Base-by-base conservation (phyloP, 2,797 vertebrate species). In the Rhodeus uyekii region DNA sequence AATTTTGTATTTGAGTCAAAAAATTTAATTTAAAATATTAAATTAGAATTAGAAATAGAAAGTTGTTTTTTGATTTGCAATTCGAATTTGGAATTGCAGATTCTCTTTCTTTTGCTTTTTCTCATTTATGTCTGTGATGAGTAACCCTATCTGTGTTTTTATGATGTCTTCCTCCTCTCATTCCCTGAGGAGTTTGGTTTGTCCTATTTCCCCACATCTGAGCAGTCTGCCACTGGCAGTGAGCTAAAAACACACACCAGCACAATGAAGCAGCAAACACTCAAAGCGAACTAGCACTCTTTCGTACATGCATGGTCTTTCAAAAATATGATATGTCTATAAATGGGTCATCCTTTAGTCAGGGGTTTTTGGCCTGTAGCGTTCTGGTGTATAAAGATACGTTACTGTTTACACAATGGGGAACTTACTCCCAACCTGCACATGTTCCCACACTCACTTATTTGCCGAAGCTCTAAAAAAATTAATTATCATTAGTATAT, bases 321-420 rank as follows among this genome's bases (percentile, higher is more conserved):
- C 60, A 67, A 72, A 75, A 69, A 48, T 73, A 72, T 69, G 27
- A 42, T 68, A 58, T 67, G 63, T 73, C 46, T 12, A 48, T 55
- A 81, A 81, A 13, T 78, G 48, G 77, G 82, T 85, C 64, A 80
- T 81, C 46, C 76, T 55, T 46, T 76, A 63, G 78, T 48, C 10
- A 60, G 50, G 32, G 68, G 50, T 53, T 58, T 80, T 50, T 64
- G 67, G 53, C 80, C 55, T 36, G 24, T 29, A 32, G 79, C 34
- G 12, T 16, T 63, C 13, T 44, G 75, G 36, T 82, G 48, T 60
- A 64, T 64, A 67, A 44, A 12, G 42, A 80, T 72, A 78, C 65
- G 39, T 81, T 19, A 46, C 53, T 80, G 81, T 69, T 78, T 78
- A 83, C 58, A 44, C 18, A 34, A 13, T 18, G 81, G 46, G 19